These are phyloP conservation scores for Dicrostonyx torquatus DNA, from an alignment of 2,797 vertebrate genomes.

Conservation along the genomic window DNA sequence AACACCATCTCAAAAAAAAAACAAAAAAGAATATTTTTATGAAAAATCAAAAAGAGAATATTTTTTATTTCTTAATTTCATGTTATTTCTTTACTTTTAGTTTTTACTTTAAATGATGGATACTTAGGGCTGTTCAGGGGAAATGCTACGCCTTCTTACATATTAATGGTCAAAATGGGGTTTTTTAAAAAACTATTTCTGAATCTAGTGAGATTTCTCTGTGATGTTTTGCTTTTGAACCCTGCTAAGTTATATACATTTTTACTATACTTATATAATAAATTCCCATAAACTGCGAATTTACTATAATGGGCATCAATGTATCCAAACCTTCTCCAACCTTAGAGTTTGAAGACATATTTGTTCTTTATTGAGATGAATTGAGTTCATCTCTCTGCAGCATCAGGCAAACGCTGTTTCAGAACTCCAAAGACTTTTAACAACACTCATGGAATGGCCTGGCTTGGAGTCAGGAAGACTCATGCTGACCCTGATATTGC, in stretches of 20 bases:
- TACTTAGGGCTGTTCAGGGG: background rate
- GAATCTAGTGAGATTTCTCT: background rate
- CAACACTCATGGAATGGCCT: conserved; percentile 35
- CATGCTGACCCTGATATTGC: background rate
- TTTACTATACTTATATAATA: too few species aligned
- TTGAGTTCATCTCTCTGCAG: conserved; percentile 57
- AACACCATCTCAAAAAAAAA: too few species aligned
- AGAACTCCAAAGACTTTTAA: conserved; percentile 34
- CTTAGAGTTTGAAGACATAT: background rate
- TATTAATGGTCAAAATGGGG: conserved; percentile 27
- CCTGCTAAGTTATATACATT: background rate
- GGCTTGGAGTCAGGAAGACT: conserved; percentile 12
- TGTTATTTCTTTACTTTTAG: background rate
- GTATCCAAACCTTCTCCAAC: conserved; percentile 22
- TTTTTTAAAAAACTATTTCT: background rate
- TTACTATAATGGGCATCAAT: conserved; percentile 44
- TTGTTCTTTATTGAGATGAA: conserved; percentile 50
- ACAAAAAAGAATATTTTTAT: too few species aligned
- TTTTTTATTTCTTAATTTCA: conserved; percentile 9
- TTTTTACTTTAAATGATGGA: conserved; percentile 40
- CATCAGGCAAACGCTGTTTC: conserved; percentile 52
- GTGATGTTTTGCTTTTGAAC: background rate
- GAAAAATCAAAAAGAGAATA: background rate
- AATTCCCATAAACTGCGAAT: background rate
- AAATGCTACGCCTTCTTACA: background rate